phyloP scores from a whole-genome alignment of 2,888 invertebrate genomes.

The Drosophila neonasuta region DNA sequence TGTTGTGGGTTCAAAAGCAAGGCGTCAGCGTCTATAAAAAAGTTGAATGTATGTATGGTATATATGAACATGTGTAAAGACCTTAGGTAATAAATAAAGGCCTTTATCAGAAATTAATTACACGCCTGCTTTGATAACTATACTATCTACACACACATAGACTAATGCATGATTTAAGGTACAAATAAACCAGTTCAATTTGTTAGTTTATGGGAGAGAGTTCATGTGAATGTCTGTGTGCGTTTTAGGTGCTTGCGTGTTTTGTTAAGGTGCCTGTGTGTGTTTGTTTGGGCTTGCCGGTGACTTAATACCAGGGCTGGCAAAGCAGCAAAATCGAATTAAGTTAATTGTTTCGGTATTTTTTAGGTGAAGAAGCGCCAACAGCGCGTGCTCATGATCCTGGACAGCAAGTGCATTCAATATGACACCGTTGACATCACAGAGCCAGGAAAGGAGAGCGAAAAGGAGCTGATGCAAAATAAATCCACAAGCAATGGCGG shows the following conservation, averaged over 20 bases:
- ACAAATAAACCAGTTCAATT: conserved; percentile 39
- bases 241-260: too few relatives aligned
- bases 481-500: conserved; percentile 90
- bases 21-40: conserved; percentile 45
- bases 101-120: conserved; percentile 58
- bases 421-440: conserved; percentile 97
- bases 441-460: conserved; percentile 93
- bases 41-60: not conserved
- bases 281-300: conserved; percentile 59
- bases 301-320: conserved; percentile 44
- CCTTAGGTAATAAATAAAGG: conserved; percentile 31
- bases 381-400: conserved; percentile 95
- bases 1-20: conserved; percentile 19
- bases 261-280: not conserved
- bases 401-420: conserved; percentile 94
- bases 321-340: not conserved
- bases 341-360: not conserved
- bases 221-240: not conserved
- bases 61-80: conserved; percentile 5
- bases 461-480: conserved; percentile 95
- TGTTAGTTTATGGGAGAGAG: conserved; percentile 26
- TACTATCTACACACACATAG: not conserved
- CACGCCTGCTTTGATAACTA: conserved; percentile 28
- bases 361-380: conserved; percentile 96
- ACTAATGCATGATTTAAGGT: not conserved